phyloP scores from a whole-genome alignment of 92 coral and sea anemone genomes.

The Parazoanthus darwini region DNA sequence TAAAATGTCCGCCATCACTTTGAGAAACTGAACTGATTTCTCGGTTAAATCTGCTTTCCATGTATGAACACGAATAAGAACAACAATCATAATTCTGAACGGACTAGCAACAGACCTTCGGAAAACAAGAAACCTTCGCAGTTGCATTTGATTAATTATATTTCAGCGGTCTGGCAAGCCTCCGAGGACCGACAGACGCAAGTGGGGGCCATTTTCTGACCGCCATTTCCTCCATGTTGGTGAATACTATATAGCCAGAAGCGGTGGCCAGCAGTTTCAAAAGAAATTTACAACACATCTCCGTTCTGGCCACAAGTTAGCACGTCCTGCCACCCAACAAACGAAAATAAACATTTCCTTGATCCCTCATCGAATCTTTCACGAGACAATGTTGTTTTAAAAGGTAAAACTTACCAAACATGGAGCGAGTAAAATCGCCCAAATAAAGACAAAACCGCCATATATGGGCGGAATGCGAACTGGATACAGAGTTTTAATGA shows the following conservation, averaged over 20 bases:
- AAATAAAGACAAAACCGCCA: conserved; percentile 98
- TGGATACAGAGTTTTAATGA: conserved; percentile 94
- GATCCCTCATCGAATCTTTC: conserved; percentile 3
- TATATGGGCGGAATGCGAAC: conserved; percentile 97
- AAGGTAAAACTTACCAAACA: conserved; percentile 60
- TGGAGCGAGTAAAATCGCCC: conserved; percentile 71
- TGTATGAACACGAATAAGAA: background rate
- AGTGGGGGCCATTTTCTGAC: conserved; percentile 13
- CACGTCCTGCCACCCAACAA: background rate
- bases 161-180: conserved; percentile 21
- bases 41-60: conserved; percentile 3
- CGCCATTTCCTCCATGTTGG: conserved; percentile 29
- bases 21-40: background rate
- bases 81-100: background rate
- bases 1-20: conserved; percentile 6
- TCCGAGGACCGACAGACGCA: conserved; percentile 16
- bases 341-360: background rate
- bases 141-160: background rate
- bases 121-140: background rate
- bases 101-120: background rate
- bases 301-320: background rate
- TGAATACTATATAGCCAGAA: conserved; percentile 30
- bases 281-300: background rate
- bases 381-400: conserved; percentile 31
- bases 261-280: conserved; percentile 18